These are phyloP conservation scores for Sebastes goodei DNA, from an alignment of 2,797 vertebrate species.

Conservation along the genomic window DNA sequence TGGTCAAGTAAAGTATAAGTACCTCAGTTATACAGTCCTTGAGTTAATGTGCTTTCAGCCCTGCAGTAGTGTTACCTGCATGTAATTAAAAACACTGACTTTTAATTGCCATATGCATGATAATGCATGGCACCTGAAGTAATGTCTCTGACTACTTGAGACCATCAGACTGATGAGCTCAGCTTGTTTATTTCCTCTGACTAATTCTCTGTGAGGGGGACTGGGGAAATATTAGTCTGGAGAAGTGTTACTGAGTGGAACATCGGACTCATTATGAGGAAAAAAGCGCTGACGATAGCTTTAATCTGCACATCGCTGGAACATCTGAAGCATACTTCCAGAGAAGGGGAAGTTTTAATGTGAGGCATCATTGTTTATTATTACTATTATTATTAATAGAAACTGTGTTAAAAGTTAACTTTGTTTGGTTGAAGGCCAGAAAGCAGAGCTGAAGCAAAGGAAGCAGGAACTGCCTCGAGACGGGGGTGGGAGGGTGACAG, in stretches of 20 bases:
- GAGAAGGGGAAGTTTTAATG: neutral
- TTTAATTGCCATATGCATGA: constrained; percentile 6
- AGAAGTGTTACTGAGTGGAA: constrained; percentile 40
- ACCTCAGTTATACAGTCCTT: neutral
- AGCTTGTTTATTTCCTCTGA: constrained; percentile 52
- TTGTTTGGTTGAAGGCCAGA: neutral
- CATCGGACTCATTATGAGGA: constrained; percentile 47
- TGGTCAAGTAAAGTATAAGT: neutral
- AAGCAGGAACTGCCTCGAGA: constrained; percentile 28
- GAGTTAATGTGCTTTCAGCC: neutral
- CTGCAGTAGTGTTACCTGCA: neutral
- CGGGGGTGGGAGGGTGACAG: constrained; percentile 23
- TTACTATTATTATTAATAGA: neutral
- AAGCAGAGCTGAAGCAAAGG: constrained; percentile 6
- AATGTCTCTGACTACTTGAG: constrained; percentile 11
- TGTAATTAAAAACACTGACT: neutral
- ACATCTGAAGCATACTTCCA: constrained; percentile 12
- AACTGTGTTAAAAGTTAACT: constrained; percentile 3
- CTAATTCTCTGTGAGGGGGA: constrained; percentile 25
- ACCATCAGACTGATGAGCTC: constrained; percentile 16
- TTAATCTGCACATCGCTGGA: constrained; percentile 27
- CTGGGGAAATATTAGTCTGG: constrained; percentile 26
- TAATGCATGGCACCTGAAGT: neutral
- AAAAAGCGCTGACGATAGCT: constrained; percentile 42
- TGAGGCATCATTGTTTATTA: neutral